A percentile compares a stretch with the other conserved stretches of the same genome.
Conservation (phyloP, 1,140 invertebrate species). For the Coptotermes formosanus region DNA sequence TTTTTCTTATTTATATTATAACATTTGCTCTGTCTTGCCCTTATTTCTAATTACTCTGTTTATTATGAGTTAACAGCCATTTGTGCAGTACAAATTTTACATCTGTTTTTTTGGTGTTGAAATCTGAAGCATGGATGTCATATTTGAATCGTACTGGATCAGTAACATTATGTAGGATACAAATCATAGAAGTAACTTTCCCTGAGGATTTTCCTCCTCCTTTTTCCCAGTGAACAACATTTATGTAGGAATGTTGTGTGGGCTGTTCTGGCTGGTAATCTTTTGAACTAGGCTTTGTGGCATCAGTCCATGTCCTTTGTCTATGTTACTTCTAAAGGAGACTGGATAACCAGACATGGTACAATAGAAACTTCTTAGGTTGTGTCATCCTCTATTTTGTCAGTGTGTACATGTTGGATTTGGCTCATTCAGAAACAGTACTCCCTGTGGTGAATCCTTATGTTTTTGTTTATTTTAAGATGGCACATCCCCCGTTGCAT, state of each 20-base stretch:
- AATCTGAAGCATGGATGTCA: background rate
- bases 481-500: too few species aligned
- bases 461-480: too few species aligned
- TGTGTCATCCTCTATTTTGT: too few species aligned
- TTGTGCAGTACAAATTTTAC: background rate
- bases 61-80: background rate
- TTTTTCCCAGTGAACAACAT: background rate
- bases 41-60: background rate
- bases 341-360: too few species aligned
- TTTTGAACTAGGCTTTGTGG: too few species aligned
- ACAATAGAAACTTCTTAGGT: too few species aligned
- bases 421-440: too few species aligned
- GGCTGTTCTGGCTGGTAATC: too few species aligned
- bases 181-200: background rate
- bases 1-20: background rate
- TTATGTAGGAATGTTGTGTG: background rate
- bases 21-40: slow-evolving; percentile 13
- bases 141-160: background rate
- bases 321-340: too few species aligned
- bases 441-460: too few species aligned
- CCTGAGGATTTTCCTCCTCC: background rate
- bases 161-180: background rate
- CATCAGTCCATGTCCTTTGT: too few species aligned
- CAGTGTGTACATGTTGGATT: too few species aligned
- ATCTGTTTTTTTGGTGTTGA: background rate